Percentiles rank a stretch among this genome's conserved stretches.
These are phyloP conservation scores for Cercopithecus hamlyni DNA, from an alignment of 2,797 vertebrate species.

Conservation along the genomic window DNA sequence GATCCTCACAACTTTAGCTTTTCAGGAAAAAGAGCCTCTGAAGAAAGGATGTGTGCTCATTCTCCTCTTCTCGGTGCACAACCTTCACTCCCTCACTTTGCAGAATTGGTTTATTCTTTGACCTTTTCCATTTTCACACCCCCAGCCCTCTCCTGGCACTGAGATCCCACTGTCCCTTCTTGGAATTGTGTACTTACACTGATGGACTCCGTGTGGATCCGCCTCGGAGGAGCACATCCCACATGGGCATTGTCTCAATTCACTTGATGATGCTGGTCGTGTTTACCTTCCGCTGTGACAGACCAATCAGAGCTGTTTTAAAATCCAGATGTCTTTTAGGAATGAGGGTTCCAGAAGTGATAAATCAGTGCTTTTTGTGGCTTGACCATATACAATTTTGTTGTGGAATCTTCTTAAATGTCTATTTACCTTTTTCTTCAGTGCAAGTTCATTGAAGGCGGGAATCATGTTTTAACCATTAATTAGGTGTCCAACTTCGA, in stretches of 20 bases:
- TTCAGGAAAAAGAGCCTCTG: neutral
- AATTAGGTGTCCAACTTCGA: neutral
- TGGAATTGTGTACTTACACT: neutral
- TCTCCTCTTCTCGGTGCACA: neutral
- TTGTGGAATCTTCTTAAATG: neutral
- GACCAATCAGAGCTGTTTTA: neutral
- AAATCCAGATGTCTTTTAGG: constrained; percentile 37
- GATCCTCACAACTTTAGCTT: neutral
- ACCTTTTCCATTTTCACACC: neutral
- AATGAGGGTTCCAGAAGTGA: neutral
- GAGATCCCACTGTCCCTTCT: neutral
- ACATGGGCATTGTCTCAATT: neutral
- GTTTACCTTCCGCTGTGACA: neutral
- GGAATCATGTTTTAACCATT: neutral
- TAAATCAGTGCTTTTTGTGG: neutral
- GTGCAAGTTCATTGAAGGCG: neutral
- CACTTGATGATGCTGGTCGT: neutral
- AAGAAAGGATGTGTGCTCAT: accelerated
- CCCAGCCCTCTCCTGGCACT: neutral
- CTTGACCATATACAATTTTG: neutral
- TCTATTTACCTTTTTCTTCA: neutral
- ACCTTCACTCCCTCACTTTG: neutral
- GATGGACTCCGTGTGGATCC: accelerated
- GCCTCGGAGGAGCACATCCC: neutral
- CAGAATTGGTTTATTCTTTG: neutral